Conservation (phyloP, 2,888 invertebrate species). For the Meteorus colon region DNA sequence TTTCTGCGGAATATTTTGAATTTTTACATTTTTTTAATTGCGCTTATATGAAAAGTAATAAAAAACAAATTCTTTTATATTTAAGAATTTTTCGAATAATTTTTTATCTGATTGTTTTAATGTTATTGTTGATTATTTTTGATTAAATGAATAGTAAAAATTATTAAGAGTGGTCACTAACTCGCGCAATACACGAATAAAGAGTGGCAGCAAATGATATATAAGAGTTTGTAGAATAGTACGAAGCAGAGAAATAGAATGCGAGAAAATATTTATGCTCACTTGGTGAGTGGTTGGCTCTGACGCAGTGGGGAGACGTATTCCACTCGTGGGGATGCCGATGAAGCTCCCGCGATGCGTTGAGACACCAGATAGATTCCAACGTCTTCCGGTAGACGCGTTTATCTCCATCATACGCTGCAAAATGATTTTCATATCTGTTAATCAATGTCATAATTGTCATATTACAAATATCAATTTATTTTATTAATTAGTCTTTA, state of each 20-base stretch:
- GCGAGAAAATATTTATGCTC: constrained; percentile 47
- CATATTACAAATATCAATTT: no score
- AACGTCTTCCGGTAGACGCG: constrained; percentile 45
- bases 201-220: constrained; percentile 16
- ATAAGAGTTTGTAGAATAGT: constrained; percentile 18
- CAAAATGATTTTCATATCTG: constrained; percentile 22
- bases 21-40: neutral
- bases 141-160: neutral
- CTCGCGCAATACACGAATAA: constrained; percentile 33
- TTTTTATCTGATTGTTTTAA: neutral
- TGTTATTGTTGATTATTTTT: neutral
- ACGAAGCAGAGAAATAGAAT: constrained; percentile 13
- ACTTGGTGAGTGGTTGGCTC: constrained; percentile 62
- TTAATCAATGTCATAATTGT: neutral
- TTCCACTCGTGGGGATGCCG: constrained; percentile 50
- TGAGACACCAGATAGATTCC: constrained; percentile 42
- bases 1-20: constrained; percentile 28
- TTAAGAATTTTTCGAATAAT: neutral
- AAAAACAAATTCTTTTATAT: neutral
- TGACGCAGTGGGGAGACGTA: constrained; percentile 42
- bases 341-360: constrained; percentile 42
- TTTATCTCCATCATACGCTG: constrained; percentile 38
- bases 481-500: no score
- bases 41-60: neutral
- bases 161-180: constrained; percentile 2